Percentiles rank a stretch among this genome's conserved stretches.
Conservation (phyloP, 2,797 vertebrate species). For the Danio albolineatus region DNA sequence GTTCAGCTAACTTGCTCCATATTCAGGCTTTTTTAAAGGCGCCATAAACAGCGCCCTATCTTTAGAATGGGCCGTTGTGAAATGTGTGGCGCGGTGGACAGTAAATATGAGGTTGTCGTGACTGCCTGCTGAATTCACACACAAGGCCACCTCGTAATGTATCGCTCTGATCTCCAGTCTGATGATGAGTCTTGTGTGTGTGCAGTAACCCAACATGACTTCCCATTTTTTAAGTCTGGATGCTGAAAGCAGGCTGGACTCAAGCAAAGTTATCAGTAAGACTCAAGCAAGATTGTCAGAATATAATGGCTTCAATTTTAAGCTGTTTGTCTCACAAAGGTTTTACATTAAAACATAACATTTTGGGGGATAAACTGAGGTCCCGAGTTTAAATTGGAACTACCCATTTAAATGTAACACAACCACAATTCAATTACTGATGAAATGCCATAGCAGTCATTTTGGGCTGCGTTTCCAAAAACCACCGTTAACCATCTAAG, state of each 20-base stretch:
- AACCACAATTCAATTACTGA: too few relatives aligned
- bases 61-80: constrained; percentile 74
- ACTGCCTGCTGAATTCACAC: constrained; percentile 42
- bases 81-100: constrained; percentile 67
- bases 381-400: too few relatives aligned
- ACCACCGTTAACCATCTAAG: too few relatives aligned
- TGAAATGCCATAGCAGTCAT: too few relatives aligned
- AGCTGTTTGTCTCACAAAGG: not conserved
- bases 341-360: not conserved
- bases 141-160: constrained; percentile 26
- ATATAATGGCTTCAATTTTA: constrained; percentile 4
- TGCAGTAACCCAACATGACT: constrained; percentile 12
- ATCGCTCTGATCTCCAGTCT: constrained; percentile 12
- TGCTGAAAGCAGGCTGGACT: not conserved
- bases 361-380: not conserved
- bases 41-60: constrained; percentile 76
- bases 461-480: too few relatives aligned
- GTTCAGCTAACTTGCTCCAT: constrained; percentile 66
- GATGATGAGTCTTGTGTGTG: constrained; percentile 13
- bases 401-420: too few relatives aligned
- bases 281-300: not conserved
- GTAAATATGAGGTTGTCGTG: constrained; percentile 71
- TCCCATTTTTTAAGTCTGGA: not conserved
- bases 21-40: constrained; percentile 72
- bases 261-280: too few relatives aligned